These are phyloP conservation scores for Papilio dardanus DNA, from an alignment of 1,140 invertebrate genomes.

Conservation along the genomic window DNA sequence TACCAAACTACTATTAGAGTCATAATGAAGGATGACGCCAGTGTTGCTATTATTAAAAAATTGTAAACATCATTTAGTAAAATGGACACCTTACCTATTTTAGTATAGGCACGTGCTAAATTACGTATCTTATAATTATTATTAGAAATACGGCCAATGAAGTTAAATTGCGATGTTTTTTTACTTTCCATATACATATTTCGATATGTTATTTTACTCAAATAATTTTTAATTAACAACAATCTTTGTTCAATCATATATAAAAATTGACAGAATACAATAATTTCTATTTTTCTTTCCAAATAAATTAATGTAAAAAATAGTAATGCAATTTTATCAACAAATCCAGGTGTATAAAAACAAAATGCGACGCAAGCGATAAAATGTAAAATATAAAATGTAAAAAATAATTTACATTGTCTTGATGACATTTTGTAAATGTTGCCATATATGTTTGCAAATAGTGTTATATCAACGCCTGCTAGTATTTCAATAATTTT, in stretches of 20 bases:
- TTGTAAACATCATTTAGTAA: slow-evolving; percentile 54
- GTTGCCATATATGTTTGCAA: background rate
- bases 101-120: slow-evolving; percentile 4
- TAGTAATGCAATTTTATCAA: background rate
- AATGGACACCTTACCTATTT: slow-evolving; percentile 47
- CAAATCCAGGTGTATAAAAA: background rate
- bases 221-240: background rate
- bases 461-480: background rate
- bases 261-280: background rate
- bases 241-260: background rate
- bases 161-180: background rate
- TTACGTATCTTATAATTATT: background rate
- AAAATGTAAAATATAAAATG: background rate
- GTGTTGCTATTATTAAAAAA: slow-evolving; percentile 53
- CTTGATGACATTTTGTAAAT: background rate
- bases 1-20: slow-evolving; percentile 55
- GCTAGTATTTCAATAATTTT: background rate
- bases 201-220: background rate
- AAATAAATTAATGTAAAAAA: background rate
- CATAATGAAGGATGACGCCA: slow-evolving; percentile 53
- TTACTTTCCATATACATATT: background rate
- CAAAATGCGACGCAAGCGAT: background rate
- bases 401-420: background rate
- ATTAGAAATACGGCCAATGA: background rate
- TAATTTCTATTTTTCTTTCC: background rate